These are phyloP conservation scores for Stichopus chloronotus DNA, from an alignment of 35 echinoderm and acorn worm species.

Conservation along the genomic window DNA sequence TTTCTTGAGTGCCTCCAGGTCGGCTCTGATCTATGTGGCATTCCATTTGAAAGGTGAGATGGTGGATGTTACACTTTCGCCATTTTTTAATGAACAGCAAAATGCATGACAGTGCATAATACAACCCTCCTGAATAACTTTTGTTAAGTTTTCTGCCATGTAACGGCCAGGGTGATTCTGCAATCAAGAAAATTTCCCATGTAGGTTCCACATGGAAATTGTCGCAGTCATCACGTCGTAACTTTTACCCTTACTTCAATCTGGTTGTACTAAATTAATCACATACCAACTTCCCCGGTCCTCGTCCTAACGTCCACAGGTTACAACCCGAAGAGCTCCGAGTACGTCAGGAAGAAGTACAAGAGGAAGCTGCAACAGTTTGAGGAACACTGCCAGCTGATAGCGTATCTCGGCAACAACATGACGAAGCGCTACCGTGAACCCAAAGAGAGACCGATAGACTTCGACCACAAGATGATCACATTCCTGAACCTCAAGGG, in stretches of 20 bases:
- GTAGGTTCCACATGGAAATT: no score
- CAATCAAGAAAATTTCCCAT: no score
- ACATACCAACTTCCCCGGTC: no score
- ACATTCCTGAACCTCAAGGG: slow-evolving; percentile 83
- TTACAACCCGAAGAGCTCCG: slow-evolving; percentile 98
- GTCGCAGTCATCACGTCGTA: no score
- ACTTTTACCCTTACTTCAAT: no score
- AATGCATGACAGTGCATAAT: no score
- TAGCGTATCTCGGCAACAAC: slow-evolving; percentile 87
- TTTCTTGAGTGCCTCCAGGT: slow-evolving; percentile 81
- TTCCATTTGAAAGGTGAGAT: slow-evolving; percentile 97
- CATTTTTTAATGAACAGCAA: neutral
- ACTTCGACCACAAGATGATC: slow-evolving; percentile 99
- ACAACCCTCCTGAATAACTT: no score
- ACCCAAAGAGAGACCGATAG: slow-evolving; percentile 77
- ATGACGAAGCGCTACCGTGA: slow-evolving; percentile 76
- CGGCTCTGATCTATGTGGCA: slow-evolving; percentile 89
- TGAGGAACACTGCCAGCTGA: slow-evolving; percentile 98
- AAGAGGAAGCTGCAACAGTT: slow-evolving; percentile 85
- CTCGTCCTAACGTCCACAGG: slow-evolving; percentile 36
- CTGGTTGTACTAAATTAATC: no score
- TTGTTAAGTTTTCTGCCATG: no score
- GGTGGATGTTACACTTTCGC: neutral
- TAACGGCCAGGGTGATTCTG: no score
- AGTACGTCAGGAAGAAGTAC: slow-evolving; percentile 99